phyloP scores from a whole-genome alignment of 2,113 vertebrate species.

The Poeciliopsis turrubarensis region DNA sequence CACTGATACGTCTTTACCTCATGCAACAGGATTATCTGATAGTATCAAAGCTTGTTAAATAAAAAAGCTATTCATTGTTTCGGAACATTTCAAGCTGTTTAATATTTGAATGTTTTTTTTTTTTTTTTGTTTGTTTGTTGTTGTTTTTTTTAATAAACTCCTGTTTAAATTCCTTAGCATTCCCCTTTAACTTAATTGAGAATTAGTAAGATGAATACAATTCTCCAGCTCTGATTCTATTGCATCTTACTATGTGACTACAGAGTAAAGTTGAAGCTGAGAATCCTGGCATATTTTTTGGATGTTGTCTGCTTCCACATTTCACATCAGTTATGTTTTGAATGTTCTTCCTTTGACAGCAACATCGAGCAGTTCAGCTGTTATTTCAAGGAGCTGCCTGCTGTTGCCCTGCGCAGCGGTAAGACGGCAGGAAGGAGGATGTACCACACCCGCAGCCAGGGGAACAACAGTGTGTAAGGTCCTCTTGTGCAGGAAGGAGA shows the following conservation, averaged over 20 bases:
- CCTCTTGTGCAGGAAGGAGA: constrained; percentile 48
- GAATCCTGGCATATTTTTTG: no score
- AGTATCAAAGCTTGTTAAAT: not conserved
- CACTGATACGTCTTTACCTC: not conserved
- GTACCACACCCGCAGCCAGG: constrained; percentile 98
- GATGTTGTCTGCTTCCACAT: no score
- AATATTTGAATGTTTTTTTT: no score
- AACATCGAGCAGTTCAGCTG: constrained; percentile 98
- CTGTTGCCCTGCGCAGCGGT: constrained; percentile 94
- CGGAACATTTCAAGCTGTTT: no score
- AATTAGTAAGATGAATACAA: not conserved
- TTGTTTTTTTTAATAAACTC: no score
- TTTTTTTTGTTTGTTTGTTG: no score
- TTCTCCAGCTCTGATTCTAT: not conserved
- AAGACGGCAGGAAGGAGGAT: constrained; percentile 94
- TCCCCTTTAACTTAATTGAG: not conserved
- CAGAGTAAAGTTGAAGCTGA: not conserved
- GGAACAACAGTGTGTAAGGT: constrained; percentile 96
- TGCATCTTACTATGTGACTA: no score
- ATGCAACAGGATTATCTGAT: constrained; percentile 7
- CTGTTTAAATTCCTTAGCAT: not conserved
- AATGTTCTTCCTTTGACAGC: constrained; percentile 71
- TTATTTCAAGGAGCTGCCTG: constrained; percentile 97
- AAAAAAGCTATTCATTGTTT: not conserved
- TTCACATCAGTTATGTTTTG: not conserved